Conservation (phyloP, 2,797 vertebrate genomes). For the Anas flavirostris region DNA sequence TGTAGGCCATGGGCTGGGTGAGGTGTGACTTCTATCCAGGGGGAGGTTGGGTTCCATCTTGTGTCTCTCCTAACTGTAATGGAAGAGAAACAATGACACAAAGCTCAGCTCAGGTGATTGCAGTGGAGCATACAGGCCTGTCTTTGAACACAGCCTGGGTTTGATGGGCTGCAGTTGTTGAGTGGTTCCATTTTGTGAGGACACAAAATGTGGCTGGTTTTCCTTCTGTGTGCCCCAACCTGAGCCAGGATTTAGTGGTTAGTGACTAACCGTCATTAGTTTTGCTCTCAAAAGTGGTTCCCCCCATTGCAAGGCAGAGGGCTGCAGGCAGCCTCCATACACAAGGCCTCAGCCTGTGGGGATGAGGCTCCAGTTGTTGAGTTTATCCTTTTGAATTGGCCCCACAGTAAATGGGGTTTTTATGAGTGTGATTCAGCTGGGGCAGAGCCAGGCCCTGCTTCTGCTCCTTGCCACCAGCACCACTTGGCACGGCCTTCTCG, state of each 20-base stretch:
- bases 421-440: background rate
- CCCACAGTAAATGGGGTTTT: background rate
- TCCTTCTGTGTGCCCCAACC: rapidly evolving
- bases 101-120: background rate
- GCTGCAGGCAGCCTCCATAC: background rate
- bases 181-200: background rate
- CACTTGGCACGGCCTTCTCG: slow-evolving; percentile 14
- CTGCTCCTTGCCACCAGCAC: slow-evolving; percentile 17
- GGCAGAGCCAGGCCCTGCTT: slow-evolving; percentile 26
- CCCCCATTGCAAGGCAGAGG: too few relatives aligned
- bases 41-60: rapidly evolving
- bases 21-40: rapidly evolving
- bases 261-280: background rate
- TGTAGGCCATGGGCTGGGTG: rapidly evolving
- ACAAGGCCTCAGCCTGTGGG: background rate
- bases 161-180: background rate
- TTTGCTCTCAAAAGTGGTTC: background rate
- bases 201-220: rapidly evolving
- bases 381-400: slow-evolving; percentile 9
- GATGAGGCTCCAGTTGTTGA: background rate
- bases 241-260: background rate
- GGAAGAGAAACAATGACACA: rapidly evolving
- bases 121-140: background rate
- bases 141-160: rapidly evolving
- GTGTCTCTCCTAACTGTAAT: background rate